Evolutionary conservation across 1,140 invertebrate species (phyloP), one percentile per base, ranked within the genome.

Genomic region (Coelopa frigida): DNA sequence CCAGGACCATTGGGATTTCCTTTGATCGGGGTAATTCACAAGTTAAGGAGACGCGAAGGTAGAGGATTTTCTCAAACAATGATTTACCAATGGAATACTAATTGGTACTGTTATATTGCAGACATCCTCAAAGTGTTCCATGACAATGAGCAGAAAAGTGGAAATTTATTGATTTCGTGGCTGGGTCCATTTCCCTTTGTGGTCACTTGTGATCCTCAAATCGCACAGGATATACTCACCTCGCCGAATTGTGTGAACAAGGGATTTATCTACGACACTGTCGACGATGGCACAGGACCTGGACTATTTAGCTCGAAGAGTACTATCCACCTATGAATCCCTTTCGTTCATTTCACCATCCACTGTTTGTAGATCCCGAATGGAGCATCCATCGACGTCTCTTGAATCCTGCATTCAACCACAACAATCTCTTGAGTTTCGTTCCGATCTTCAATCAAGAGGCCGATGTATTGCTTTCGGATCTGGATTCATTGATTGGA

Each of bases 171-270:
- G 12, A 57, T 56, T 33, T 63, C 63, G 0, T 66, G 62, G 63
- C 51, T 66, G 20, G 63, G 62, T 10, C 59, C 62, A 0, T 48
- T 58, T 48, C 63, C 63, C 4, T 59, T 66, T 24, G 10, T 66
- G 10, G 57, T 66, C 26, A 51, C 55, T 10, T 50, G 41, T 17
- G 63, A 66, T n/a, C 63, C 63, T 0, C 56, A 62, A 31, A 35
- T 49, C 17, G 51, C 57, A 3, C 59, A 66, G 48, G 62, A 66
- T 8, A 61, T 66, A 44, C 48, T 66, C 2, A 66, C 58, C 21
- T 66, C 63, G 3, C 59, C 58, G 0, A 46, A 66, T 35, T 66
- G 63, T 26, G 36, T 66, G 5, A 59, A 66, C 43, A 66, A 66
- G 33, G 58, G 59, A 5, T 48, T 61, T 2, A 59, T 66, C n/a